Conservation (phyloP, 2,888 invertebrate genomes). For the Copidosoma aretas region DNA sequence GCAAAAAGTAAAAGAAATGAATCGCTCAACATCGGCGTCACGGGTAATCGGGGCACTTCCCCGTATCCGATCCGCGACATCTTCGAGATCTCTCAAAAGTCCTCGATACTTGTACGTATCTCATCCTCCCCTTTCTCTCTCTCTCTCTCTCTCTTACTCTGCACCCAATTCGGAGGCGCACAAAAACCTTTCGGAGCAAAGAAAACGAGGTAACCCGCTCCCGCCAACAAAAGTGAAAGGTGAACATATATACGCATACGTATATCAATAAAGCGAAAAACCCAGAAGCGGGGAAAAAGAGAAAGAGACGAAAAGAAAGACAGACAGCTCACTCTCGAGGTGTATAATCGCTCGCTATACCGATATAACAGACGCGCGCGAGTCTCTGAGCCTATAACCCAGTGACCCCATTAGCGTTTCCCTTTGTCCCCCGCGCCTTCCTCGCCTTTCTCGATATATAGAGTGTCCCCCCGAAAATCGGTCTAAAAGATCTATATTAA, state of each 20-base stretch:
- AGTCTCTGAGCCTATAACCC: constrained; percentile 11
- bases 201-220: not conserved
- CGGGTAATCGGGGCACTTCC: too few species aligned
- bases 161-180: too few species aligned
- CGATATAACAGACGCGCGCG: not conserved
- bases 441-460: too few species aligned
- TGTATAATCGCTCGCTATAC: too few species aligned
- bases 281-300: constrained; percentile 16
- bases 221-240: constrained; percentile 34
- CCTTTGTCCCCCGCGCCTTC: not conserved
- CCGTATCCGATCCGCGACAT: too few species aligned
- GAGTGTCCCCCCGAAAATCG: not conserved
- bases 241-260: not conserved
- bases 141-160: too few species aligned
- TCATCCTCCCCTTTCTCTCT: too few species aligned
- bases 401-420: constrained; percentile 21
- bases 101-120: too few species aligned
- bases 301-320: not conserved
- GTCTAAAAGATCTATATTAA: too few species aligned
- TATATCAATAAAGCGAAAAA: not conserved
- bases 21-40: too few species aligned
- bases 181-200: not conserved
- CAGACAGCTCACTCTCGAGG: not conserved
- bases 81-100: not conserved
- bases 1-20: too few species aligned